A percentile compares a stretch with the other conserved stretches of the same genome.
Evolutionary conservation across 2,113 vertebrate genomes (phyloP).

Genomic region (Ammospiza caudacuta): DNA sequence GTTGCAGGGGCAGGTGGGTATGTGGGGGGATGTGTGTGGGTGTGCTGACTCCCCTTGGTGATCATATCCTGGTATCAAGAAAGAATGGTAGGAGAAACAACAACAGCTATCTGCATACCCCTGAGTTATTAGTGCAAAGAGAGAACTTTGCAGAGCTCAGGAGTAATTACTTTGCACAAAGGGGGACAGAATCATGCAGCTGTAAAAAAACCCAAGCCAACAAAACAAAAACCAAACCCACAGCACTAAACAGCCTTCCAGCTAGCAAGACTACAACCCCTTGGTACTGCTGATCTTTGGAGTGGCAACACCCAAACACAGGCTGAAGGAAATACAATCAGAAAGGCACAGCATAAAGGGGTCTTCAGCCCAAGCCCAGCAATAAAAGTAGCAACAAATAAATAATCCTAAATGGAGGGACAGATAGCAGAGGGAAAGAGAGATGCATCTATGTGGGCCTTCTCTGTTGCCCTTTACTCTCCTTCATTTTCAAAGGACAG

Average conservation of each 20-base stretch:
- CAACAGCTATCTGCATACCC: not conserved
- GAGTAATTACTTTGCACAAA: not conserved
- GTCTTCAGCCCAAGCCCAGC: not conserved
- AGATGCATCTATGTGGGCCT: fast-evolving
- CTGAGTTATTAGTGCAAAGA: not conserved
- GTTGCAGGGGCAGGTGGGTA: fast-evolving
- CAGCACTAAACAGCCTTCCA: not conserved
- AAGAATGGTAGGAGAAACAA: not conserved
- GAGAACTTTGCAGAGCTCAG: not conserved
- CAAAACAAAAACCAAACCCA: not conserved
- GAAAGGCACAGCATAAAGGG: not conserved
- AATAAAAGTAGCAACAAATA: not conserved
- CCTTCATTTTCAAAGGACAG: not conserved
- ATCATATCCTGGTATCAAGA: not conserved
- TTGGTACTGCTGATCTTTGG: not conserved
- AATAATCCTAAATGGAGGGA: not conserved
- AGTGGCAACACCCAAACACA: not conserved
- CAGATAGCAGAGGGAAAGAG: not conserved
- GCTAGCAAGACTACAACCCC: not conserved
- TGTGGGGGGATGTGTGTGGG: not conserved
- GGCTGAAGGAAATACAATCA: not conserved
- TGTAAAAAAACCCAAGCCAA: not conserved
- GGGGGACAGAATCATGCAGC: not conserved
- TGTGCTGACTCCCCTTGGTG: not conserved
- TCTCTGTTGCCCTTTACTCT: not conserved